phyloP scores from a whole-genome alignment of 2,113 vertebrate species.

The Onychostruthus taczanowskii region DNA sequence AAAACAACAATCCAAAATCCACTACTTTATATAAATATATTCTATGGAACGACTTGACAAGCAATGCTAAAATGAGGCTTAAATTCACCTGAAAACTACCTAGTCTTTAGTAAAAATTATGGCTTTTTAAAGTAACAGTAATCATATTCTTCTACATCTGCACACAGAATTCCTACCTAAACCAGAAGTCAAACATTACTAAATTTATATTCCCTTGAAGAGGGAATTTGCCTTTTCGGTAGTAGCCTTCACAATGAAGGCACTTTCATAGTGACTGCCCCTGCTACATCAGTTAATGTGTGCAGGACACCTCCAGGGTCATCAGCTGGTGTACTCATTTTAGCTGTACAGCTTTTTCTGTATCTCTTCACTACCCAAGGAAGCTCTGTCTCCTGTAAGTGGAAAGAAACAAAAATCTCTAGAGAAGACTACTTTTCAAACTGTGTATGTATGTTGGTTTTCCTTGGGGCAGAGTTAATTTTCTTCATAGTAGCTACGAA shows the following conservation, averaged over 20 bases:
- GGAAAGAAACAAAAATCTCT: neutral
- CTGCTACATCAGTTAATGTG: neutral
- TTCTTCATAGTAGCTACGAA: neutral
- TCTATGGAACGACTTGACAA: neutral
- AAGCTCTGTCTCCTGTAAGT: neutral
- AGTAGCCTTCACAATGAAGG: neutral
- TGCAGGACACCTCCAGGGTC: neutral
- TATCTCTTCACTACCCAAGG: neutral
- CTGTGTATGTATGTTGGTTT: neutral
- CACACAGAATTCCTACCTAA: neutral
- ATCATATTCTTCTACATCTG: neutral
- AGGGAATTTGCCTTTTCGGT: neutral
- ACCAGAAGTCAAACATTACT: neutral
- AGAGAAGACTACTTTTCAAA: neutral
- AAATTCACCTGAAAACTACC: neutral
- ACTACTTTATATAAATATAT: neutral
- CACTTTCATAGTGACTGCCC: neutral
- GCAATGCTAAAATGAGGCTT: neutral
- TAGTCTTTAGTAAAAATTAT: neutral
- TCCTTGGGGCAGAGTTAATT: neutral
- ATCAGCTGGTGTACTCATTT: neutral
- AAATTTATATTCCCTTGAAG: neutral
- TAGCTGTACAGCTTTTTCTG: neutral
- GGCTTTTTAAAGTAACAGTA: neutral
- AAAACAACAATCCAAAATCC: accelerated